Percentiles rank a stretch among this genome's conserved stretches.
phyloP scores from a whole-genome alignment of 1,140 invertebrate genomes.

The Danaus plexippus region DNA sequence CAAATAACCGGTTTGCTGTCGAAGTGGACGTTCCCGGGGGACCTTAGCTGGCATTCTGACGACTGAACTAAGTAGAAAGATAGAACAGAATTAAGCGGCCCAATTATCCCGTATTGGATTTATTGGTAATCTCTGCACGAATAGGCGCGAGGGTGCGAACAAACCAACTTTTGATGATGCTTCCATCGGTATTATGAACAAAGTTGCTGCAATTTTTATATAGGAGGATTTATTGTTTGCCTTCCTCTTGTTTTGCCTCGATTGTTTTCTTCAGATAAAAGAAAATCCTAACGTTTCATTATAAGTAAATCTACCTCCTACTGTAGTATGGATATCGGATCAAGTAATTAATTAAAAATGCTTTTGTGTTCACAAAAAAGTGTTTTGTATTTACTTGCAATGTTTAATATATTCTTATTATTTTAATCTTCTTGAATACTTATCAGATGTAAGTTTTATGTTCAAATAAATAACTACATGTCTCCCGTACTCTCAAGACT shows the following conservation, averaged over 20 bases:
- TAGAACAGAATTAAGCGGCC: conserved; percentile 71
- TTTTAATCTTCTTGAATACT: too few relatives aligned
- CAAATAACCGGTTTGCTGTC: conserved; percentile 43
- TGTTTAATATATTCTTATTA: too few relatives aligned
- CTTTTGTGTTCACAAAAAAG: too few relatives aligned
- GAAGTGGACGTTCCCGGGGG: conserved; percentile 61
- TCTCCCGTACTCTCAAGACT: too few relatives aligned
- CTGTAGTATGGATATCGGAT: conserved; percentile 35
- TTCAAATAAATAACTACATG: too few relatives aligned
- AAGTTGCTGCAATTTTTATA: conserved; percentile 71
- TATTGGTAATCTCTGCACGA: conserved; percentile 72
- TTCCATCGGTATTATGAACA: conserved; percentile 67
- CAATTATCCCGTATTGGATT: conserved; percentile 72
- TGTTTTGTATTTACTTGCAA: too few relatives aligned
- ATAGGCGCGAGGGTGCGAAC: conserved; percentile 68
- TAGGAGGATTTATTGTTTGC: conserved; percentile 67
- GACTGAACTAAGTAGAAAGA: conserved; percentile 72
- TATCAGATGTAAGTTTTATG: too few relatives aligned
- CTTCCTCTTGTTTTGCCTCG: conserved; percentile 52
- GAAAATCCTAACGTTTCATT: conserved; percentile 45
- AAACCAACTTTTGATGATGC: conserved; percentile 70
- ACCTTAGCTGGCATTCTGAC: conserved; percentile 69
- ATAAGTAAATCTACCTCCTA: conserved; percentile 50
- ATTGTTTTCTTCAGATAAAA: conserved; percentile 62
- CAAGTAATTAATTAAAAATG: conserved; percentile 23